Conservation (phyloP, 2,888 invertebrate species). For the Glaucopsyche alexis region DNA sequence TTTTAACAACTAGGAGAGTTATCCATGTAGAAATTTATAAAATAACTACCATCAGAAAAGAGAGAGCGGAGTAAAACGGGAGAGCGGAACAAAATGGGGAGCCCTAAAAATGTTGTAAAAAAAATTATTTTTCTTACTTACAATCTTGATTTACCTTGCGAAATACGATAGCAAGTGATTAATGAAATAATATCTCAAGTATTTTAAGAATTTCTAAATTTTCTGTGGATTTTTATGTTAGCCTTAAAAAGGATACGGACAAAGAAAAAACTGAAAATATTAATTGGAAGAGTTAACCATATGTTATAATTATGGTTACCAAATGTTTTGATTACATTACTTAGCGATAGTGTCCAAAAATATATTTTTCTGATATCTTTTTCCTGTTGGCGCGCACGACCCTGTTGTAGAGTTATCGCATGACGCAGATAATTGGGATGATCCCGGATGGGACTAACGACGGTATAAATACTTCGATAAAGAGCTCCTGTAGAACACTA, state of each 20-base stretch:
- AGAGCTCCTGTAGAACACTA: not conserved
- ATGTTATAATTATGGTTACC: no score
- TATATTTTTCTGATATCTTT: not conserved
- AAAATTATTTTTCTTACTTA: constrained; percentile 12
- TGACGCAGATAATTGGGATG: not conserved
- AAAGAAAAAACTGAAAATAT: constrained; percentile 12
- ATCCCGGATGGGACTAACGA: not conserved
- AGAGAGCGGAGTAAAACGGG: constrained; percentile 1
- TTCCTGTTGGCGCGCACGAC: not conserved
- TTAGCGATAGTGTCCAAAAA: no score
- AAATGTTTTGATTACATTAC: no score
- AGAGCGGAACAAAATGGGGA: not conserved
- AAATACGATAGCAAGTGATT: not conserved
- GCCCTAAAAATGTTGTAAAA: constrained; percentile 17
- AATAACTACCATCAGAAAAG: constrained; percentile 12
- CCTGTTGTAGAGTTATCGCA: not conserved
- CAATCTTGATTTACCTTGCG: not conserved
- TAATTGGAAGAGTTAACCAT: not conserved
- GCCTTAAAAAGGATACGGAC: constrained; percentile 9
- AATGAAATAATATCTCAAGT: constrained; percentile 8
- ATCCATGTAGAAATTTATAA: constrained; percentile 6
- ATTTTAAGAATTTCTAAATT: not conserved
- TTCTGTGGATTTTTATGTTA: constrained; percentile 15
- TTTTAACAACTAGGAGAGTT: not conserved
- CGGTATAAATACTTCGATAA: constrained; percentile 6